A percentile compares a stretch with the other conserved stretches of the same genome.
Conservation (phyloP, 2,113 vertebrate genomes). For the Myotis yumanensis region DNA sequence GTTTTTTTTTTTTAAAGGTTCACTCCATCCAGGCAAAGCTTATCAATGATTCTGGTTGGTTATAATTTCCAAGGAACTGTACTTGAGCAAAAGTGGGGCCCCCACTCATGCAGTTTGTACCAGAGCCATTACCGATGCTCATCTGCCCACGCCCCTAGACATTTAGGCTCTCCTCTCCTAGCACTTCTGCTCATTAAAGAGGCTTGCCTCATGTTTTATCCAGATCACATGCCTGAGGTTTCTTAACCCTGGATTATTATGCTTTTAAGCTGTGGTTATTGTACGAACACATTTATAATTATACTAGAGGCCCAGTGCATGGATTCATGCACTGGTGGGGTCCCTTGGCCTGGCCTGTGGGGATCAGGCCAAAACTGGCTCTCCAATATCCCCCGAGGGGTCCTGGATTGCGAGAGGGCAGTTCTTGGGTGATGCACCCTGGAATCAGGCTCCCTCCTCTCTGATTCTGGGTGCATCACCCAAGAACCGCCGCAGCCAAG, state of each 20-base stretch:
- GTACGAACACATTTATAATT: not conserved
- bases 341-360: no score
- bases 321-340: no score
- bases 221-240: not conserved
- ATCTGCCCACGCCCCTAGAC: accelerated
- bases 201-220: not conserved
- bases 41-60: not conserved
- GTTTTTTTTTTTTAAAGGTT: no score
- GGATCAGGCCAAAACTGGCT: no score
- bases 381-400: no score
- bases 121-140: not conserved
- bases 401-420: no score
- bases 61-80: not conserved
- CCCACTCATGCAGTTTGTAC: not conserved
- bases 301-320: not conserved
- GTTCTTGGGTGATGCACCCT: no score
- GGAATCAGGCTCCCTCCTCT: no score
- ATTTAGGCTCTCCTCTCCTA: not conserved
- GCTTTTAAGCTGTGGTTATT: not conserved
- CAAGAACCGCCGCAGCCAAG: no score
- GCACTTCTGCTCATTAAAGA: not conserved
- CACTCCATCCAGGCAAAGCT: not conserved
- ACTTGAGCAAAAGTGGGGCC: not conserved
- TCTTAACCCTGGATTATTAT: not conserved
- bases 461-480: no score